phyloP scores from a whole-genome alignment of 2,113 vertebrate species.

The Dipodomys ordii region DNA sequence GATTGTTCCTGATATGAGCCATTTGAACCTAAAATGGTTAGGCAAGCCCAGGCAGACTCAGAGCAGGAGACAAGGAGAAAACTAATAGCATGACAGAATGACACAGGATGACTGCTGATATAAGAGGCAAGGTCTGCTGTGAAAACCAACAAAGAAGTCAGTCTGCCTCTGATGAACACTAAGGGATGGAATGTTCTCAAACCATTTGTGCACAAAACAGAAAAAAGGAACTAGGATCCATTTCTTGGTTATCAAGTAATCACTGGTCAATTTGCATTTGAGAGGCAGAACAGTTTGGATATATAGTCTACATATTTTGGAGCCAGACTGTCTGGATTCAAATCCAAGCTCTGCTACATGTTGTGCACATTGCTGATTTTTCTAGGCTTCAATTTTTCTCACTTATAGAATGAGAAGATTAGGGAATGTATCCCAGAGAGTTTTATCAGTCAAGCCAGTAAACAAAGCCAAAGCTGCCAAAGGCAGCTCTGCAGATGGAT shows the following conservation, averaged over 20 bases:
- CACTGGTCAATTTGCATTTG: slow-evolving; percentile 9
- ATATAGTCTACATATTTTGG: background rate
- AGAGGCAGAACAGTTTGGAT: background rate
- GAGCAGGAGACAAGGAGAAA: background rate
- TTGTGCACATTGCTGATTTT: background rate
- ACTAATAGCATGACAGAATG: background rate
- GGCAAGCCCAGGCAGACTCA: background rate
- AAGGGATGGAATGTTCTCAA: background rate
- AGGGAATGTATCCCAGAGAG: background rate
- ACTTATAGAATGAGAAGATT: background rate
- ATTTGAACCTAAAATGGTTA: background rate
- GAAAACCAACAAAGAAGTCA: background rate
- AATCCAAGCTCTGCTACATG: background rate
- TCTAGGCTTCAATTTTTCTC: slow-evolving; percentile 11
- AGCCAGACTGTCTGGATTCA: background rate
- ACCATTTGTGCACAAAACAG: background rate
- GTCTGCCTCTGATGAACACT: background rate
- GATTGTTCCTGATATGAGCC: slow-evolving; percentile 9
- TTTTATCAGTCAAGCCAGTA: background rate
- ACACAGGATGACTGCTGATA: background rate
- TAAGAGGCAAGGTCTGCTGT: background rate
- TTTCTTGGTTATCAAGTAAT: background rate
- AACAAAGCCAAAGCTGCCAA: background rate
- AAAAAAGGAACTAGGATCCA: background rate
- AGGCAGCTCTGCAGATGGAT: background rate